phyloP scores from a whole-genome alignment of 2,888 invertebrate genomes.

The Zhengitettix transpicula region DNA sequence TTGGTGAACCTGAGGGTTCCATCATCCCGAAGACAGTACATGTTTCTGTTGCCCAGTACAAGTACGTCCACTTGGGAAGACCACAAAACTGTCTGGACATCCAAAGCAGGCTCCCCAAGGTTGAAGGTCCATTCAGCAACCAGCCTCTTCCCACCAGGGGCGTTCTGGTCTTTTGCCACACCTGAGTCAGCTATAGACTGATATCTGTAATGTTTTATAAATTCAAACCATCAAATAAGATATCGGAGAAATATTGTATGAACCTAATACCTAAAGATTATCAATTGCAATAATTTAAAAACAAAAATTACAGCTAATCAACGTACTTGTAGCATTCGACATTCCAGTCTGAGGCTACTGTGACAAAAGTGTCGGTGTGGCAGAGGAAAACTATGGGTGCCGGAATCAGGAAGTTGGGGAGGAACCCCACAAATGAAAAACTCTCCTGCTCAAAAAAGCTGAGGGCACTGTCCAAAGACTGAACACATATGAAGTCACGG shows the following conservation, averaged over 20 bases:
- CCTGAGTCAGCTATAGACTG: conserved; percentile 59
- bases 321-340: conserved; percentile 70
- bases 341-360: conserved; percentile 63
- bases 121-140: conserved; percentile 66
- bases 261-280: no score
- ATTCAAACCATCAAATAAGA: no score
- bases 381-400: conserved; percentile 67
- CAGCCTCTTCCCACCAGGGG: conserved; percentile 38
- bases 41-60: conserved; percentile 68
- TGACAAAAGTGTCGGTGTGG: conserved; percentile 71
- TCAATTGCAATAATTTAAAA: no score
- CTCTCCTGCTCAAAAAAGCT: conserved; percentile 89
- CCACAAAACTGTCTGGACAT: conserved; percentile 40
- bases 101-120: conserved; percentile 58
- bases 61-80: conserved; percentile 51
- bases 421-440: conserved; percentile 62
- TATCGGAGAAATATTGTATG: no score
- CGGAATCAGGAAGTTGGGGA: conserved; percentile 68
- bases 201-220: conserved; percentile 43
- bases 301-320: no score
- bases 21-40: conserved; percentile 63
- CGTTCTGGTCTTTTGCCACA: conserved; percentile 34
- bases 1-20: conserved; percentile 70
- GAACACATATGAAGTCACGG: conserved; percentile 79
- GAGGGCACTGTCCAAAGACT: conserved; percentile 75